Evolutionary conservation across 1,140 invertebrate species (phyloP).

Genomic region (Drepana arcuata): DNA sequence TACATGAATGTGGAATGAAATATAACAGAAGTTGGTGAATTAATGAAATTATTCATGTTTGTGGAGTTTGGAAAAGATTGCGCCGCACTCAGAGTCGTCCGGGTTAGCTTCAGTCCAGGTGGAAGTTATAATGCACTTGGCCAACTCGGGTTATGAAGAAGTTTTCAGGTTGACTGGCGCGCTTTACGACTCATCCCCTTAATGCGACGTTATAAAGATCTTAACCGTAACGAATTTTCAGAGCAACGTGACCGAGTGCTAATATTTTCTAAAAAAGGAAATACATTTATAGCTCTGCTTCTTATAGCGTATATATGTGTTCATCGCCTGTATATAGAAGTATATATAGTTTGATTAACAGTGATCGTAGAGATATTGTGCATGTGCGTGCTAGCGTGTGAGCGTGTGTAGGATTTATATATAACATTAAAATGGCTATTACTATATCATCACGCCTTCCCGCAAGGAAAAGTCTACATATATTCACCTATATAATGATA

Average conservation of each 20-base stretch:
- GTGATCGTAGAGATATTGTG: too few relatives aligned
- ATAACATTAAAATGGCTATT: too few relatives aligned
- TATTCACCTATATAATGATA: constrained; percentile 1
- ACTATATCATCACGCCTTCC: neutral
- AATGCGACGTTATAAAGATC: constrained; percentile 4
- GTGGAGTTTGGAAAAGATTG: too few relatives aligned
- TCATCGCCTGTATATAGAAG: too few relatives aligned
- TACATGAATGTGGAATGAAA: too few relatives aligned
- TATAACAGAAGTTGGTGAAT: too few relatives aligned
- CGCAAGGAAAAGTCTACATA: neutral
- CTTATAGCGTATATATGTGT: neutral
- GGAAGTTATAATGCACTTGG: constrained; percentile 36
- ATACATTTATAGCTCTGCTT: neutral
- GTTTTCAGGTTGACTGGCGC: constrained; percentile 22
- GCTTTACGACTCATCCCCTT: constrained; percentile 9
- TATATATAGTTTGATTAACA: too few relatives aligned
- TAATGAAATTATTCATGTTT: too few relatives aligned
- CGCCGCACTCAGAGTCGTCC: too few relatives aligned
- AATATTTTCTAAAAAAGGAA: neutral
- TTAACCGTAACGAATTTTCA: neutral
- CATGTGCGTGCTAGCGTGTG: too few relatives aligned
- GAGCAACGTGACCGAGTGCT: neutral
- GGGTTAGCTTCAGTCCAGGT: too few relatives aligned
- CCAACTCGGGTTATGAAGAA: constrained; percentile 27
- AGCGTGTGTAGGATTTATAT: too few relatives aligned